A percentile compares a stretch with the other conserved stretches of the same genome.
Conservation (phyloP, 1,140 invertebrate species). For the Geopemphigus sp. region DNA sequence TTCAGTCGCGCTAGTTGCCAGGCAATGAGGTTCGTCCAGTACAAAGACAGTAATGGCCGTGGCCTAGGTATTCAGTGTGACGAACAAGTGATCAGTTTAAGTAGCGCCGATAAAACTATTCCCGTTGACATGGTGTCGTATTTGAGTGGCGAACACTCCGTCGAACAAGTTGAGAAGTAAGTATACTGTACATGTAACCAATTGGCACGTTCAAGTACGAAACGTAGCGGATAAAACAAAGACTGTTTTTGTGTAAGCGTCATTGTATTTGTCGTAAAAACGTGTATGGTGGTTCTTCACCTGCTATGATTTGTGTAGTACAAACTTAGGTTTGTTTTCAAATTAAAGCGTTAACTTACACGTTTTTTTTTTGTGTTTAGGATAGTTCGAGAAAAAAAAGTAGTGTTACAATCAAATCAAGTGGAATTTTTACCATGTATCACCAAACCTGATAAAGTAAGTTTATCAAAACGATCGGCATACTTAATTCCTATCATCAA, state of each 20-base stretch:
- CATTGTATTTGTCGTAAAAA: too few species aligned
- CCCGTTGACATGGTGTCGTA: conserved; percentile 63
- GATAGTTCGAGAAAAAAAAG: conserved; percentile 61
- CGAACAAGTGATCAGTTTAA: conserved; percentile 63
- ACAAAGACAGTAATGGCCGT: conserved; percentile 54
- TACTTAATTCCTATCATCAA: not conserved
- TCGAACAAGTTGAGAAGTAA: conserved; percentile 12
- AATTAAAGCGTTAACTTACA: not conserved
- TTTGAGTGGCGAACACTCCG: conserved; percentile 56
- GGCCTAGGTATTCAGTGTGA: conserved; percentile 62
- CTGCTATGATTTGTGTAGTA: too few species aligned
- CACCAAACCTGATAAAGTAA: conserved; percentile 70
- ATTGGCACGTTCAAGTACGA: too few species aligned
- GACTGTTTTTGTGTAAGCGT: too few species aligned
- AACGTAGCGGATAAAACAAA: too few species aligned
- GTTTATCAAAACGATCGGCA: not conserved
- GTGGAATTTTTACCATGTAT: conserved; percentile 67
- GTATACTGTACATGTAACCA: not conserved
- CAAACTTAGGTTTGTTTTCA: too few species aligned
- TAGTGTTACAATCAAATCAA: conserved; percentile 58
- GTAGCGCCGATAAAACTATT: conserved; percentile 61
- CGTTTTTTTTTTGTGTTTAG: conserved; percentile 54
- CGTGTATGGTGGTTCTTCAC: too few species aligned
- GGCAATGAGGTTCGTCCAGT: conserved; percentile 34
- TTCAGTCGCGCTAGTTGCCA: not conserved